A percentile compares a stretch with the other conserved stretches of the same genome.
These are phyloP conservation scores for Chloroceryle inda DNA, from an alignment of 2,797 vertebrate species.

Conservation along the genomic window DNA sequence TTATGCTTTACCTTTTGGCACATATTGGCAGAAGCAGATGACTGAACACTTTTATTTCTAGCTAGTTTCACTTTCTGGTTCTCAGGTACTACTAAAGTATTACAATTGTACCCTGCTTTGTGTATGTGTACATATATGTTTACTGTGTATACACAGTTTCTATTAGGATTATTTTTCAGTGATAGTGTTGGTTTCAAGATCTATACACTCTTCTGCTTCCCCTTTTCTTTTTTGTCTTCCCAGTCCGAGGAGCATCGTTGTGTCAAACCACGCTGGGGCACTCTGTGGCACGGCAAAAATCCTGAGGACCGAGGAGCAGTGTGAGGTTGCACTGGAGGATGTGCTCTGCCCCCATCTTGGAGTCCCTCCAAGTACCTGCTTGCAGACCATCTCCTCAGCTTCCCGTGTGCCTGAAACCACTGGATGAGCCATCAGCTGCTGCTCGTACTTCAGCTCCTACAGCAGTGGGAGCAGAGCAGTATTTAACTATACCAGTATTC, in stretches of 20 bases:
- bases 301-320: not conserved
- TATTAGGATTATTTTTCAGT: not conserved
- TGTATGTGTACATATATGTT: not conserved
- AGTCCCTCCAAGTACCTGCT: not conserved
- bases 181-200: not conserved
- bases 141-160: not conserved
- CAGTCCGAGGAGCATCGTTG: not conserved
- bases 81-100: not conserved
- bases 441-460: not conserved
- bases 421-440: not conserved
- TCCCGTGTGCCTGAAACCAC: not conserved
- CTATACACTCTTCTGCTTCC: not conserved
- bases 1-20: not conserved
- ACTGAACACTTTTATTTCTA: not conserved
- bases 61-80: conserved; percentile 10
- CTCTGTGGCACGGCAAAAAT: not conserved
- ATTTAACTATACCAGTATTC: not conserved
- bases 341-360: not conserved
- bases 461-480: not conserved
- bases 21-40: not conserved
- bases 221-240: not conserved
- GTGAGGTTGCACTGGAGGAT: not conserved
- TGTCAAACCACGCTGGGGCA: not conserved
- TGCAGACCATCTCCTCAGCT: not conserved
- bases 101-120: not conserved